phyloP scores from a whole-genome alignment of 2,113 vertebrate species.

The Malurus melanocephalus region DNA sequence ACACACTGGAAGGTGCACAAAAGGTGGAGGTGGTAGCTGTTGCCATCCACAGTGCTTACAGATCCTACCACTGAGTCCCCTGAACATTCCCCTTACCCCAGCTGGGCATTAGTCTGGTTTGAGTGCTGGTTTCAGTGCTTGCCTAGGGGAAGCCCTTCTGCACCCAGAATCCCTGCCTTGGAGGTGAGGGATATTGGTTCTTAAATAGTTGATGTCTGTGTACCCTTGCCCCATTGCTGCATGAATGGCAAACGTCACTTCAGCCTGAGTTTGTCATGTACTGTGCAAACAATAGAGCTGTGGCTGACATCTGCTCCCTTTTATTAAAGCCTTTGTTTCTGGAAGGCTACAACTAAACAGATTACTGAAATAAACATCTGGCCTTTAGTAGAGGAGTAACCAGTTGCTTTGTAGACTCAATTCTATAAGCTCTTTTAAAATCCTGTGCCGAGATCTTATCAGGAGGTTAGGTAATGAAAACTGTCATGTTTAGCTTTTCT shows the following conservation, averaged over 20 bases:
- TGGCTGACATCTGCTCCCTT: background rate
- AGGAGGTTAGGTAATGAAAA: background rate
- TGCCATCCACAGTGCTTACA: background rate
- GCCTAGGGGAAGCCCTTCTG: background rate
- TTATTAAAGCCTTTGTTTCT: conserved; percentile 18
- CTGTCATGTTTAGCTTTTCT: background rate
- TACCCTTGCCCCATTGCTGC: background rate
- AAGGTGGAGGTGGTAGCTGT: background rate
- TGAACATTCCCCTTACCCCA: background rate
- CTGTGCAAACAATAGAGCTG: background rate
- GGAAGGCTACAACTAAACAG: background rate
- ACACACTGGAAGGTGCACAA: background rate
- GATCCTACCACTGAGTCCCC: background rate
- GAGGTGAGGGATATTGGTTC: background rate
- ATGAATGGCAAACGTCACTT: background rate
- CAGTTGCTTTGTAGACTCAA: background rate
- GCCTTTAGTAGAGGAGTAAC: background rate
- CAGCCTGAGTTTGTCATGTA: background rate
- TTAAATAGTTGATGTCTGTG: background rate
- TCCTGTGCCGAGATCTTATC: background rate
- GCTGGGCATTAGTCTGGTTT: background rate
- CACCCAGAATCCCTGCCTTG: background rate
- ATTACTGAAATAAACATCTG: conserved; percentile 12
- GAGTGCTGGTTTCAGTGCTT: background rate
- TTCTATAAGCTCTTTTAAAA: conserved; percentile 5